phyloP scores from a whole-genome alignment of 2,888 invertebrate genomes.

The Tachina grossa region DNA sequence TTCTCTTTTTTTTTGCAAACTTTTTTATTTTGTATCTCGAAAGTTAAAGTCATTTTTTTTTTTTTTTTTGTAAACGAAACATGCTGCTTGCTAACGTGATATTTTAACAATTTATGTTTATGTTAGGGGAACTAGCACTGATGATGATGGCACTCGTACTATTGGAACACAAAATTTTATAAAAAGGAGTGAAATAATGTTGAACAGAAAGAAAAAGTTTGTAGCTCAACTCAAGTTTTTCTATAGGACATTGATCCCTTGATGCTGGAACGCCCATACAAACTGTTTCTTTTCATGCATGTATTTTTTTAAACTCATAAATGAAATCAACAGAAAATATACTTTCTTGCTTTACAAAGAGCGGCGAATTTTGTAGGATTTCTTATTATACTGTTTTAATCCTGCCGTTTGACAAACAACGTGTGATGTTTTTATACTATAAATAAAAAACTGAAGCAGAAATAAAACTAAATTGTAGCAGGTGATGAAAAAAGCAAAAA shows the following conservation, averaged over 20 bases:
- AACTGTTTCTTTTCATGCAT: not conserved
- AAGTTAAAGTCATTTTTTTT: slow-evolving; percentile 63
- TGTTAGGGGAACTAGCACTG: slow-evolving; percentile 57
- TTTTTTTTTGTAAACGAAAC: slow-evolving; percentile 44
- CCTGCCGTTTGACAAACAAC: slow-evolving; percentile 54
- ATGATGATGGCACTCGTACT: slow-evolving; percentile 44
- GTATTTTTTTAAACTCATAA: slow-evolving; percentile 12
- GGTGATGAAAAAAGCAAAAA: not conserved
- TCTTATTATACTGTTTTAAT: slow-evolving; percentile 7
- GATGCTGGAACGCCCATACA: slow-evolving; percentile 8
- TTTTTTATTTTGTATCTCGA: slow-evolving; percentile 2
- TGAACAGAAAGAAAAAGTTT: slow-evolving; percentile 69
- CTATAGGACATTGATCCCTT: slow-evolving; percentile 65
- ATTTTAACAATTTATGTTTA: slow-evolving; percentile 43
- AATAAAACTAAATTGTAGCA: not conserved
- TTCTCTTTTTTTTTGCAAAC: not conserved
- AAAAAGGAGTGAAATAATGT: slow-evolving; percentile 24
- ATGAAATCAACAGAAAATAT: slow-evolving; percentile 53
- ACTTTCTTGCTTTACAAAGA: slow-evolving; percentile 50
- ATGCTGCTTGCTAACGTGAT: slow-evolving; percentile 56
- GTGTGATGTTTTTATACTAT: slow-evolving; percentile 55
- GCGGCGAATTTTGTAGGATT: slow-evolving; percentile 19
- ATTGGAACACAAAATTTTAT: slow-evolving; percentile 42
- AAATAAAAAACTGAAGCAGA: not conserved
- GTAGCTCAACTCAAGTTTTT: slow-evolving; percentile 51